Percentiles rank a stretch among this genome's conserved stretches.
Evolutionary conservation across 2,888 invertebrate genomes (phyloP).

Genomic region (Quadroppia sp.): DNA sequence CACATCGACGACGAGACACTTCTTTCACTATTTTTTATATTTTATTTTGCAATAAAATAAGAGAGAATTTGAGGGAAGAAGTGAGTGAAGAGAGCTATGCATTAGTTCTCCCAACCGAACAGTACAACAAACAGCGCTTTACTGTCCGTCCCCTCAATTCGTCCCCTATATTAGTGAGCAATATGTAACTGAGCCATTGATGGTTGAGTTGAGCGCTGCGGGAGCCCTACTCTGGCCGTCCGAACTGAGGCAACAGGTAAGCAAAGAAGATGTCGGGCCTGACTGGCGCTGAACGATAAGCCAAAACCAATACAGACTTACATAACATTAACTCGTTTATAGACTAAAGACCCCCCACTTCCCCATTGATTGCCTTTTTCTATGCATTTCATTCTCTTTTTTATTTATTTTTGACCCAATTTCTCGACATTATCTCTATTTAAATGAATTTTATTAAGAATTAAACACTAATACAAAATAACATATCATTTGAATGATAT

Average conservation of each 20-base stretch:
- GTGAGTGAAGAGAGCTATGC: background rate
- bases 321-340: slow-evolving; percentile 29
- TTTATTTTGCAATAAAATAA: slow-evolving; percentile 29
- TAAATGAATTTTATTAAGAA: background rate
- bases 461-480: background rate
- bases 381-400: background rate
- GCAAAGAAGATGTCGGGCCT: background rate
- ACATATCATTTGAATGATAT: background rate
- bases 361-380: slow-evolving; percentile 29
- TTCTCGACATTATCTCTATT: background rate
- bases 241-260: slow-evolving; percentile 19
- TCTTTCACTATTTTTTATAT: slow-evolving; percentile 31
- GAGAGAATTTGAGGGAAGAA: background rate
- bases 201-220: slow-evolving; percentile 27
- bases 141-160: background rate
- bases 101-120: slow-evolving; percentile 5
- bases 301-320: background rate
- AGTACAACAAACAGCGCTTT: background rate
- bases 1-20: slow-evolving; percentile 19
- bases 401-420: slow-evolving; percentile 8
- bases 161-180: slow-evolving; percentile 35
- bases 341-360: slow-evolving; percentile 18
- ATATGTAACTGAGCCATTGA: slow-evolving; percentile 38
- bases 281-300: slow-evolving; percentile 13
- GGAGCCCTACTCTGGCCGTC: background rate